Base-by-base conservation (phyloP, 2,113 vertebrate species). In the Neoarius graeffei region DNA sequence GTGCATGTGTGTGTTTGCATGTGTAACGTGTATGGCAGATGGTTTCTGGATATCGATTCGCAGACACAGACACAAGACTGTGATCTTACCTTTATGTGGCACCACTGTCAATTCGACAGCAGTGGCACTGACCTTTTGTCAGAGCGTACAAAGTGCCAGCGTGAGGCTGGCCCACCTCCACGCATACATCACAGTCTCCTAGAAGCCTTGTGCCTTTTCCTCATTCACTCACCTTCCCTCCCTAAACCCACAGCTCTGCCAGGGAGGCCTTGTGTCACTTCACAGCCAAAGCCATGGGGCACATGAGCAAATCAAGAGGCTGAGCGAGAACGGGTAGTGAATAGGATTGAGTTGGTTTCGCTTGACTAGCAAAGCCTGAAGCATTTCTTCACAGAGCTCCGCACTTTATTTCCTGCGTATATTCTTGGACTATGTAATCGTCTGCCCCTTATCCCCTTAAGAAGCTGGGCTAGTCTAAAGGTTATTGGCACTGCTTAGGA, bases 71-170 rank as follows among this genome's bases (percentile, higher is more conserved):
- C 91, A 89, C 90, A 90, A 91, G 92, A 93, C 92, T 89, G 87
- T 91, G 90, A 89, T 90, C 90, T 93, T 91, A 95, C 95, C 95
- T 94, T 91, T 85, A 80, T 88, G 89, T 77, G 79, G 91, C 92
- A 89, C 92, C 91, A 89, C 93, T 92, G 88, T 84, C 89, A 85
- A 87, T 88, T 89, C 87, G 89, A 91, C 92, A 91, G 87, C 87
- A 85, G 88, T 86, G 82, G 84, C 86, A 85, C 69, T 90, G 89
- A 91, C 88, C 88, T 88, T 92, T 89, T 88, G 88, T 92, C 89
- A 91, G 88, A 81, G 81, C 85, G 86, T 80, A 94, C 73, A 91
- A 84, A 91, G 85, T 88, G 73, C 88, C 90, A 91, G 91, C 91
- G 52, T 89, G 90, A 60, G 77, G 87, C 87, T 73, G 64, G 83